Percentiles rank a stretch among this genome's conserved stretches.
Evolutionary conservation across 2,797 vertebrate species (phyloP).

Genomic region (Rhyacichthys aspro): DNA sequence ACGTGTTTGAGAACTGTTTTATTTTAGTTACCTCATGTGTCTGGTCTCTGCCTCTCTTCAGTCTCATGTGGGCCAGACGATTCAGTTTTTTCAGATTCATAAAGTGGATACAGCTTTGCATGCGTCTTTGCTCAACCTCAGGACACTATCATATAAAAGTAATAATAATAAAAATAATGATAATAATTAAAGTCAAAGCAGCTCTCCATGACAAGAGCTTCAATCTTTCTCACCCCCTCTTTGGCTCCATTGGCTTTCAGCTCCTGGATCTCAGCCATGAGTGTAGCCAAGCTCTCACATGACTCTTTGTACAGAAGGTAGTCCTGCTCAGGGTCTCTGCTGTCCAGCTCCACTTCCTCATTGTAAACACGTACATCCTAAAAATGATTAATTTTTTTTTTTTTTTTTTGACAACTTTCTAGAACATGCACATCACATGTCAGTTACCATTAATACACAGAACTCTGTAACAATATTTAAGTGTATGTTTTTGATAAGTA

Average conservation of each 20-base stretch:
- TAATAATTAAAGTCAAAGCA: background rate
- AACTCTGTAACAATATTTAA: too few species aligned
- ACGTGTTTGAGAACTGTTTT: too few species aligned
- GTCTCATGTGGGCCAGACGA: slow-evolving; percentile 93
- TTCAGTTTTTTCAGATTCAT: slow-evolving; percentile 98
- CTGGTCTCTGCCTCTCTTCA: slow-evolving; percentile 95
- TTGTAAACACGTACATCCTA: slow-evolving; percentile 91
- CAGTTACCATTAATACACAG: too few species aligned
- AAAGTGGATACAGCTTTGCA: slow-evolving; percentile 94
- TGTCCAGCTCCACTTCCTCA: slow-evolving; percentile 92
- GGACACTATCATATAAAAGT: slow-evolving; percentile 72
- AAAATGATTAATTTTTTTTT: background rate
- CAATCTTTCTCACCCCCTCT: slow-evolving; percentile 83
- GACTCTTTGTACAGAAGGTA: slow-evolving; percentile 91
- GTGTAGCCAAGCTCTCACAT: slow-evolving; percentile 88
- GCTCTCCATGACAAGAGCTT: background rate
- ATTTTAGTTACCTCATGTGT: slow-evolving; percentile 97
- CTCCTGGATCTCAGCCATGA: slow-evolving; percentile 97
- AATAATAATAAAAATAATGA: background rate
- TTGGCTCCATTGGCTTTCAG: slow-evolving; percentile 91
- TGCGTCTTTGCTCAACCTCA: slow-evolving; percentile 89
- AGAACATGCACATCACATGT: too few species aligned
- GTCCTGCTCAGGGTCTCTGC: slow-evolving; percentile 89
- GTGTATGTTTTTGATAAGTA: too few species aligned
- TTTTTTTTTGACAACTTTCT: too few species aligned